Conservation (phyloP, 1,140 invertebrate genomes). For the Drosophila sp. region DNA sequence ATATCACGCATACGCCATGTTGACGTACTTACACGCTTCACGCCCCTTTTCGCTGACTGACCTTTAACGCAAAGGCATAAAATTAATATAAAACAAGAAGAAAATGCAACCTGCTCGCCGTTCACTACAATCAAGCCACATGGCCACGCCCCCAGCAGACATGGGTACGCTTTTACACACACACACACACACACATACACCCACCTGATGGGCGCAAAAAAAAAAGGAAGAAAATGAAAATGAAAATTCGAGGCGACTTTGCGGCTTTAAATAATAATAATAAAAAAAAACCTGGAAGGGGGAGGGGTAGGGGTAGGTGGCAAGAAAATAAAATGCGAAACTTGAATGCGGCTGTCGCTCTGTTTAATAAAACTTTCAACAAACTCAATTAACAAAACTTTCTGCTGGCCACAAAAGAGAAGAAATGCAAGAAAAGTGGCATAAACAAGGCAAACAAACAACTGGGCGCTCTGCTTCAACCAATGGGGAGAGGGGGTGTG, state of each 20-base stretch:
- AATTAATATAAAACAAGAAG: slow-evolving; percentile 19
- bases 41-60: slow-evolving; percentile 14
- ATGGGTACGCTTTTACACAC: slow-evolving; percentile 2
- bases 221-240: background rate
- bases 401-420: slow-evolving; percentile 69
- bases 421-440: slow-evolving; percentile 80
- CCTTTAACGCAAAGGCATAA: slow-evolving; percentile 23
- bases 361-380: slow-evolving; percentile 82
- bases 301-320: background rate
- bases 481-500: background rate
- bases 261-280: slow-evolving; percentile 61
- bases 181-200: background rate
- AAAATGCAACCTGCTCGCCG: slow-evolving; percentile 1
- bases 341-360: slow-evolving; percentile 71
- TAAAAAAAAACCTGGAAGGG: background rate
- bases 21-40: slow-evolving; percentile 12
- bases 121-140: slow-evolving; percentile 13
- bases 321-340: slow-evolving; percentile 33
- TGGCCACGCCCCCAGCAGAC: slow-evolving; percentile 4
- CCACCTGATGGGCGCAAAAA: background rate
- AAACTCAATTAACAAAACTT: slow-evolving; percentile 81
- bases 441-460: slow-evolving; percentile 81
- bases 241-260: slow-evolving; percentile 52
- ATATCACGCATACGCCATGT: slow-evolving; percentile 21
- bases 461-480: slow-evolving; percentile 8